Base-by-base conservation (phyloP, 2,797 vertebrate species). In the Ispidina picta region DNA sequence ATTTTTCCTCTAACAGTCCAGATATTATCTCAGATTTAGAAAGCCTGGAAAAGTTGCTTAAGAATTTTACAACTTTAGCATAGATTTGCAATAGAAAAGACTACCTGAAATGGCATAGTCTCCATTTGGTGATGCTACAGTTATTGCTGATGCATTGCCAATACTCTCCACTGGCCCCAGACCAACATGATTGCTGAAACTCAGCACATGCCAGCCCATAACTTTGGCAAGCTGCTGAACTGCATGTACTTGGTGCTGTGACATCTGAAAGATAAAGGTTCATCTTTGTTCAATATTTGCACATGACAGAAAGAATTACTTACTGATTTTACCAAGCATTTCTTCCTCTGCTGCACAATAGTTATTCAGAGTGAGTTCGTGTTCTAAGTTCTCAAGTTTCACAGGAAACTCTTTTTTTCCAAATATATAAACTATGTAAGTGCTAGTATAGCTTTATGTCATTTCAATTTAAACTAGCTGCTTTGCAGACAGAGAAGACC, bases 191-290 rank as follows among this genome's bases (percentile, higher is more conserved):
- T 99, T 99, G 87, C 99, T 99, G 97, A 99, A 99, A 95, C 99
- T 99, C 48, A 99, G 97, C 19, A 99, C 98, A 0, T 99, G 99
- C 99, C 99, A 99, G 72, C 99, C 99, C 99, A 99, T 99, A 20
- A 99, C 99, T 95, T 99, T 99, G 12, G 99, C 99, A 73, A 99
- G 97, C 97, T 99, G 99, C 97, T 99, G 99, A 52, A 99, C 99
- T 0, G 99, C 99, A 9, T 99, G 99, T 3, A 99, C 98, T 97
- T 99, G 99, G 92, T 99, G 99, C 97, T 99, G 99, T 2, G 99
- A 99, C 99, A 99, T 99, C 99, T 99, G 97, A 70, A 96, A 63
- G 21, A 51, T 10, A 90, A 92, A 78, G 11, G 39, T 19, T 69
- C 4, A 0, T 64, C 39, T 83, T 28, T 63, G 16, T 31, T 92